phyloP scores from a whole-genome alignment of 23 tunicate genomes.

The Aplidium turbinatum region DNA sequence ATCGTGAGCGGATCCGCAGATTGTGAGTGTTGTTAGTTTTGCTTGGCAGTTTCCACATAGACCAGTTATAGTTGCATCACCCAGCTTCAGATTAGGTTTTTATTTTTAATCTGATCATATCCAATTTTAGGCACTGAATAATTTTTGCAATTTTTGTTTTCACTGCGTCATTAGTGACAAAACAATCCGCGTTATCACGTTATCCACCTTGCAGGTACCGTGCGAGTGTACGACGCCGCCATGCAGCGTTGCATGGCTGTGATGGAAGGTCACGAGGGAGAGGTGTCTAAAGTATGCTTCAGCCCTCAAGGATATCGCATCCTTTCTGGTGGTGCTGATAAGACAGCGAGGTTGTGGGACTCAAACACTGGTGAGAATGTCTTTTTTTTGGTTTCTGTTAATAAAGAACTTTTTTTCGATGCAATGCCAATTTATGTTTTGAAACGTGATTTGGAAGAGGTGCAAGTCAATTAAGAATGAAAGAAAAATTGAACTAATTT shows the following conservation, averaged over 20 bases:
- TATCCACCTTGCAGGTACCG: constrained; percentile 50
- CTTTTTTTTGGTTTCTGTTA: no score
- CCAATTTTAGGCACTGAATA: not conserved
- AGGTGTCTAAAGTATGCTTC: constrained; percentile 94
- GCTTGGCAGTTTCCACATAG: not conserved
- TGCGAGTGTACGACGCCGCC: constrained; percentile 68
- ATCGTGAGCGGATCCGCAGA: constrained; percentile 90
- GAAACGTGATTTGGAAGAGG: no score
- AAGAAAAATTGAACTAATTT: no score
- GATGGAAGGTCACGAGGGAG: constrained; percentile 96
- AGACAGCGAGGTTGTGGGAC: constrained; percentile 88
- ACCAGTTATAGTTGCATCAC: not conserved
- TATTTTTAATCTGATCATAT: not conserved
- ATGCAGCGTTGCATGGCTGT: constrained; percentile 65
- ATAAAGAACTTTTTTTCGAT: no score
- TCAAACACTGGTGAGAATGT: constrained; percentile 64
- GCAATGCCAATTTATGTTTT: no score
- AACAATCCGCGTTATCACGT: not conserved
- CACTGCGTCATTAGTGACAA: no score
- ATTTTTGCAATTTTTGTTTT: no score
- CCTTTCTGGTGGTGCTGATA: constrained; percentile 78
- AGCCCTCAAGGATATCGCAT: constrained; percentile 89
- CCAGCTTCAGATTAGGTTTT: not conserved
- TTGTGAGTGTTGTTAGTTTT: constrained; percentile 46
- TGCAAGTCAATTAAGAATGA: no score